Evolutionary conservation across 2,797 vertebrate species (phyloP).

Genomic region (Sebastes kiyomatsui): DNA sequence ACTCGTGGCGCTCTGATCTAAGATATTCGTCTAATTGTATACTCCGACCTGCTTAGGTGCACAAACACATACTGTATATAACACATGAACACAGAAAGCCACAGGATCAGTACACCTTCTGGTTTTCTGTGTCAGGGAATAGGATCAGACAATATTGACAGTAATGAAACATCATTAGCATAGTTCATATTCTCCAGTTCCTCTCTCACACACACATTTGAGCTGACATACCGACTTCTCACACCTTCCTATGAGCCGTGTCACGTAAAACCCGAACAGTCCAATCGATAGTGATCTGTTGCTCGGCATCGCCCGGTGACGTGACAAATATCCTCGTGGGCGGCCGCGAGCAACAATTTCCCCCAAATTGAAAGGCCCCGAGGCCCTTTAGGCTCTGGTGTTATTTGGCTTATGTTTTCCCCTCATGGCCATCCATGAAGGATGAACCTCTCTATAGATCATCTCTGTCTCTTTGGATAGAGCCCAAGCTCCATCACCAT

Average conservation of each 20-base stretch:
- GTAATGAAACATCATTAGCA: slow-evolving; percentile 51
- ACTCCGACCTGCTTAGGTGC: not conserved
- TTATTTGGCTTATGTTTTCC: slow-evolving; percentile 75
- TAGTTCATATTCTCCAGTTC: slow-evolving; percentile 20
- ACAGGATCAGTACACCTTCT: not conserved
- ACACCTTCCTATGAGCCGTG: slow-evolving; percentile 22
- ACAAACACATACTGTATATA: not conserved
- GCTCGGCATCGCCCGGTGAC: slow-evolving; percentile 56
- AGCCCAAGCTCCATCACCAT: slow-evolving; percentile 77
- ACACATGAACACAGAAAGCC: not conserved
- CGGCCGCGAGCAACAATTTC: slow-evolving; percentile 72
- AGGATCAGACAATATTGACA: slow-evolving; percentile 29
- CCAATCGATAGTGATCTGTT: slow-evolving; percentile 69
- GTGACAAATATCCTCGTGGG: slow-evolving; percentile 68
- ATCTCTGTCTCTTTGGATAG: slow-evolving; percentile 74
- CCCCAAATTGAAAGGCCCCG: slow-evolving; percentile 76
- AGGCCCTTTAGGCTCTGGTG: slow-evolving; percentile 59
- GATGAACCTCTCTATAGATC: slow-evolving; percentile 76
- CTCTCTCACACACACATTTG: not conserved
- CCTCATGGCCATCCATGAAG: slow-evolving; percentile 73
- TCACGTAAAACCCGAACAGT: slow-evolving; percentile 37
- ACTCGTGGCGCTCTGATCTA: slow-evolving; percentile 29
- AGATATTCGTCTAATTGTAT: slow-evolving; percentile 30
- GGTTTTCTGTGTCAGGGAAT: not conserved
- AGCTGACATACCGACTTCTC: slow-evolving; percentile 10